Evolutionary conservation across 2,888 invertebrate species (phyloP).

Genomic region (Malacosoma neustria): DNA sequence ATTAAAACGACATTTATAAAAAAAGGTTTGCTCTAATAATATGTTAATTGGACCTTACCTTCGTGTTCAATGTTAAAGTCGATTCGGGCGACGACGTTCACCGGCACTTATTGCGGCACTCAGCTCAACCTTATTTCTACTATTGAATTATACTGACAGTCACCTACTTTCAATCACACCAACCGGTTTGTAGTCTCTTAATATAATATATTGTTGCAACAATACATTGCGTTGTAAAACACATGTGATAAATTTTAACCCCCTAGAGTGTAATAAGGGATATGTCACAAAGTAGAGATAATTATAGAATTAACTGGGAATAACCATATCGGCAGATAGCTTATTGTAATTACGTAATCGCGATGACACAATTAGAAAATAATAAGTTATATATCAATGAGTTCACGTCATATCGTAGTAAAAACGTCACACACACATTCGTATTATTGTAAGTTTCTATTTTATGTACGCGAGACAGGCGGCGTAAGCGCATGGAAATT

Average conservation of each 20-base stretch:
- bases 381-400: constrained; percentile 50
- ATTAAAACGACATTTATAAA: constrained; percentile 8
- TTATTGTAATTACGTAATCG: not conserved
- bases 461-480: constrained; percentile 28
- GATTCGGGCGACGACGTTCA: constrained; percentile 39
- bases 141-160: constrained; percentile 34
- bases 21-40: constrained; percentile 30
- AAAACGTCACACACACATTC: constrained; percentile 33
- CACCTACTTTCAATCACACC: constrained; percentile 57
- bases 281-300: too few species aligned
- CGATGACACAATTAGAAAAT: constrained; percentile 12
- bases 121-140: constrained; percentile 28
- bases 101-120: constrained; percentile 27
- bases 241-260: constrained; percentile 16
- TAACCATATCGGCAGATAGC: too few species aligned
- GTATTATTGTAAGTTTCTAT: constrained; percentile 18
- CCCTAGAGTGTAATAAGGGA: too few species aligned
- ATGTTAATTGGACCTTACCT: constrained; percentile 54
- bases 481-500: constrained; percentile 44
- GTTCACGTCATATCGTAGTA: constrained; percentile 45
- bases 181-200: constrained; percentile 43
- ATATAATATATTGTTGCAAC: constrained; percentile 16
- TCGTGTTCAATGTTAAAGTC: constrained; percentile 53
- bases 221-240: constrained; percentile 13
- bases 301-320: too few species aligned